Evolutionary conservation across 1,140 invertebrate species (phyloP).

Genomic region (Cephus cinctus): DNA sequence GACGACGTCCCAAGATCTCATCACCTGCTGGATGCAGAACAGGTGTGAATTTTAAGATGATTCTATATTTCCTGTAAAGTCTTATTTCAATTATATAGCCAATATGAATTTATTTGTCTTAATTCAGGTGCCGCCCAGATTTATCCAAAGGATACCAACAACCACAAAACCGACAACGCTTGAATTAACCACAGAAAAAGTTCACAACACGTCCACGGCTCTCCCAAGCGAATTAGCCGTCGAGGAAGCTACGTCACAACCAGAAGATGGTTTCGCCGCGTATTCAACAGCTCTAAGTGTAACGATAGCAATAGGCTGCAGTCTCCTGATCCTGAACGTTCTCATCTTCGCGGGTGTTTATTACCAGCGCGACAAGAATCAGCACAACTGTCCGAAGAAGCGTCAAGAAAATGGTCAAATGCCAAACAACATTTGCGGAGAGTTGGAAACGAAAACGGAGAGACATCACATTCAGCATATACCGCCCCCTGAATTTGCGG

Average conservation of each 20-base stretch:
- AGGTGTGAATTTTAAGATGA: conserved; percentile 56
- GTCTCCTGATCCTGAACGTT: conserved; percentile 84
- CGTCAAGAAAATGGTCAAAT: conserved; percentile 80
- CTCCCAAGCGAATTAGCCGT: conserved; percentile 43
- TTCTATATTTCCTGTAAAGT: not conserved
- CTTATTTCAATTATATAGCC: too few species aligned
- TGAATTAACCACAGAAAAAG: conserved; percentile 35
- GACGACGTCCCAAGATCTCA: conserved; percentile 82
- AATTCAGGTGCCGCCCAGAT: conserved; percentile 46
- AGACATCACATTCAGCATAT: conserved; percentile 74
- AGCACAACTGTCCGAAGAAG: conserved; percentile 66
- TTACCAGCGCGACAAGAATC: conserved; percentile 85
- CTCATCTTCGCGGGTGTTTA: conserved; percentile 93
- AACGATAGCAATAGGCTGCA: conserved; percentile 93
- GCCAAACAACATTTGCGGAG: conserved; percentile 81
- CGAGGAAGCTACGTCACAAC: conserved; percentile 57
- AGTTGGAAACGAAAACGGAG: conserved; percentile 69
- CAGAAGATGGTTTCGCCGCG: conserved; percentile 81
- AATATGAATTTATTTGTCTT: too few species aligned
- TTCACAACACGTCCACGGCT: conserved; percentile 35
- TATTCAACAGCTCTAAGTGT: conserved; percentile 87
- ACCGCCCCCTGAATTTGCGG: conserved; percentile 75
- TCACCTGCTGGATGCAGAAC: conserved; percentile 80
- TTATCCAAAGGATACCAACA: conserved; percentile 49
- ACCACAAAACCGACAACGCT: conserved; percentile 36